phyloP scores from a whole-genome alignment of 2,797 vertebrate genomes.

The Leucoraja ocellata region DNA sequence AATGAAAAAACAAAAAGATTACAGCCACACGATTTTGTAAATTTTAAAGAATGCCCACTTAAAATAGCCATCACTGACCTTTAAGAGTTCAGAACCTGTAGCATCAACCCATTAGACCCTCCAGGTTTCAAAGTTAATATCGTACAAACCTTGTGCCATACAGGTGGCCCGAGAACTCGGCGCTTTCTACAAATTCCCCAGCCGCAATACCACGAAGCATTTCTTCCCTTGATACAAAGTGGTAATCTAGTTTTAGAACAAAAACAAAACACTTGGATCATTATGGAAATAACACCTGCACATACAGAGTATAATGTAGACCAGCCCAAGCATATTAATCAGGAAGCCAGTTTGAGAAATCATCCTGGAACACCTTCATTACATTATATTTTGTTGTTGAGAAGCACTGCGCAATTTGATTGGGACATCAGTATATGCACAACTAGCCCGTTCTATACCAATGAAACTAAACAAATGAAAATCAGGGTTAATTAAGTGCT shows the following conservation, averaged over 20 bases:
- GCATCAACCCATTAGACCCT: background rate
- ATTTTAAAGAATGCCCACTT: background rate
- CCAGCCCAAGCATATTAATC: background rate
- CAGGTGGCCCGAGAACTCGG: slow-evolving; percentile 87
- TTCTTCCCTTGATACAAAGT: slow-evolving; percentile 77
- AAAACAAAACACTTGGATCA: background rate
- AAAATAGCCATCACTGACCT: background rate
- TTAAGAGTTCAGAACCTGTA: background rate
- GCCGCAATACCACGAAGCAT: slow-evolving; percentile 74
- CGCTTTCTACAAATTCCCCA: slow-evolving; percentile 81
- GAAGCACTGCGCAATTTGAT: background rate
- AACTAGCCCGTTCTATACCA: background rate
- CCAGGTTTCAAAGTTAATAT: no score
- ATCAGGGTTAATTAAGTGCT: background rate
- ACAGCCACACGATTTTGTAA: background rate
- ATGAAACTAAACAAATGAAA: background rate
- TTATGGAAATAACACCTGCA: background rate
- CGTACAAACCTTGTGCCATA: slow-evolving; percentile 82
- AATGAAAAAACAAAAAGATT: background rate
- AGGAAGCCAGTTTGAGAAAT: background rate
- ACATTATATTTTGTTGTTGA: background rate
- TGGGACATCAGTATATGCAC: no score
- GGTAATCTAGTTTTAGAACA: slow-evolving; percentile 72
- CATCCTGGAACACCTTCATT: background rate
- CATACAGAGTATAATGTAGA: background rate